Conservation (phyloP, 2,888 invertebrate genomes). For the Drosophila acutilabella region DNA sequence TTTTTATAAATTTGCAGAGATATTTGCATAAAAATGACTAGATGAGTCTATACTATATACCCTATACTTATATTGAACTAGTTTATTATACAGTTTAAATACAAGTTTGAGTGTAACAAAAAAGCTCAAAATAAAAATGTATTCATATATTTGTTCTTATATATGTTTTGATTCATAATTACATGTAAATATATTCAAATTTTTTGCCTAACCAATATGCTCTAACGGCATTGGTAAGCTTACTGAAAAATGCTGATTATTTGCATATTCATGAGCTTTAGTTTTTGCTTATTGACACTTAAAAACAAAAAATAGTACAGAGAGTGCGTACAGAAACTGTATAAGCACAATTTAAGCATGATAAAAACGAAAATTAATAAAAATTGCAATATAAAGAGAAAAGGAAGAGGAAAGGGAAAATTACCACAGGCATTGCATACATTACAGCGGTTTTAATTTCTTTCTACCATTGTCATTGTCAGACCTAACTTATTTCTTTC, state of each 20-base stretch:
- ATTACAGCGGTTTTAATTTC: conserved; percentile 38
- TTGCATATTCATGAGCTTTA: conserved; percentile 77
- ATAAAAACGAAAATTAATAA: conserved; percentile 68
- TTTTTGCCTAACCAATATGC: conserved; percentile 27
- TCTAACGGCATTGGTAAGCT: conserved; percentile 3
- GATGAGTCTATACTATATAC: not conserved
- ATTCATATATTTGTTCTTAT: not conserved
- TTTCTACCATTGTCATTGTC: conserved; percentile 38
- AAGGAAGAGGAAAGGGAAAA: conserved; percentile 9
- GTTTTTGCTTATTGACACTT: conserved; percentile 77
- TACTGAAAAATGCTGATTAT: conserved; percentile 47
- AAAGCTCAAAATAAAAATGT: too few species aligned
- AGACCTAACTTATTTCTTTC: conserved; percentile 43
- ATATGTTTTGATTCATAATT: not conserved
- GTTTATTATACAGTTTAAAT: not conserved
- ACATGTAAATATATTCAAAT: not conserved
- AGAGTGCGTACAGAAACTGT: conserved; percentile 26
- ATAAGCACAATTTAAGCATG: conserved; percentile 39
- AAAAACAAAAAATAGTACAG: conserved; percentile 54
- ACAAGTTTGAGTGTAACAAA: too few species aligned
- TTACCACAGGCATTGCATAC: conserved; percentile 53
- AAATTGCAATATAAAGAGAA: conserved; percentile 43
- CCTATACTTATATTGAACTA: not conserved
- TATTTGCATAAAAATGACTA: not conserved
- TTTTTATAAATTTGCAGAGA: conserved; percentile 44